Evolutionary conservation across 2,797 vertebrate genomes (phyloP), one percentile per base, ranked within the genome.

Genomic region (Enteromius treurensis): DNA sequence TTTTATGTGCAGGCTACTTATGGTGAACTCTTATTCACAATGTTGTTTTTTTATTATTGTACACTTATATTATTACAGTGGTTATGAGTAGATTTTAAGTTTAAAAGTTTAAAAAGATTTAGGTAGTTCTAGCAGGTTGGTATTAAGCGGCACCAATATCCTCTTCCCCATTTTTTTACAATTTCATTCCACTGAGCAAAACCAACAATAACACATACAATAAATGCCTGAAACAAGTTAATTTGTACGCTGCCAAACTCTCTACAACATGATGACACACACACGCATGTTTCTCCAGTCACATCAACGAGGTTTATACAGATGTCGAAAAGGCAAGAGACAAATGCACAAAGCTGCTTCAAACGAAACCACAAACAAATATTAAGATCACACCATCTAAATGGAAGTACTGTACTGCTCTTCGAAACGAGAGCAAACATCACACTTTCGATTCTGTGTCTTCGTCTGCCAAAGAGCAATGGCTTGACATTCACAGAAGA

Each of bases 401-500:
- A 76, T 42, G 47, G n/a, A 68, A 10, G 17, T 55, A 58, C 49
- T 34, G n/a, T 58, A 40, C 37, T 83, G 17, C 9, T 69, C 29
- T 55, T 55, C 9, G 1, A 26, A 80, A 17, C 0, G 4, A 13
- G 23, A 80, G 17, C 32, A 75, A 69, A 45, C 37, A 42, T 68
- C 58, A 29, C 26, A 83, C 53, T 77, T 82, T 45, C 3, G 15
- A 60, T 78, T 77, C 53, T 40, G 49, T 77, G 65, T 83, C 67
- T 83, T 83, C 21, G 9, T 51, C 29, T 71, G 75, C 81, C 64
- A 69, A 83, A 34, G 67, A 70, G 67, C 75, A 71, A 70, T 34
- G 40, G 53, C 55, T 70, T 71, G 67, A 83, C 53, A 70, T 83
- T 83, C 75, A 64, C 75, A 62, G 75, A 78, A 37, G 67, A 78